Evolutionary conservation across 2,797 vertebrate genomes (phyloP), one percentile per base, ranked within the genome.

Genomic region (Rhynchotus rufescens): DNA sequence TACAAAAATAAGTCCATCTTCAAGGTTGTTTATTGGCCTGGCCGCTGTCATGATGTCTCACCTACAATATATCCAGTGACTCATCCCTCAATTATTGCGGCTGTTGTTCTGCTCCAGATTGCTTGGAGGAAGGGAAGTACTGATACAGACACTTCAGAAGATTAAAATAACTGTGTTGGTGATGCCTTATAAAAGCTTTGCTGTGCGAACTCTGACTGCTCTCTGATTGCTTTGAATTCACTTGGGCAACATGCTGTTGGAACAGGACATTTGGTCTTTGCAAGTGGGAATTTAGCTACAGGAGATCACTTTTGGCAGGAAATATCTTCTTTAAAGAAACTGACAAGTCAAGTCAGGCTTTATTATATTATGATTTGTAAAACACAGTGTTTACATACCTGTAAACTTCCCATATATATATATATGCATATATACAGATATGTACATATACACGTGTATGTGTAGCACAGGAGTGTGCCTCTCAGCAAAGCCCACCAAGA

Each of bases 371-470:
- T 72, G 82, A 47, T 94, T 91, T 90, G 90, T 95, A 96, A 96
- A 92, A 95, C 95, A 94, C 93, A 94, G 64, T 96, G 84, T 93
- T 96, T 96, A 96, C 93, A 94, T 91, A 93, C 79, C 69, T 94
- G 86, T 96, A 96, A 95, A 93, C 47, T 73, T 95, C 90, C 81
- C 79, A 86, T 21, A 21, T 40, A 14, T 28, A 21, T 40, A 14
- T 28, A 19, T n/a, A 20, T 19, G 8, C 12, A 86, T 25, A 23
- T 40, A 12, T 28, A 12, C 5, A 49, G 10, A 45, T 20, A 20
- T 45, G 10, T 47, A 28, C 8, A 28, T 28, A 22, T 21, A 47
- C 23, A 6, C 23, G 5, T 54, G 9, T 38, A 4, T 34, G 44
- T 23, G n/a, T 0, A 1, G 21, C 12, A 22, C 0, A 1, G n/a